Base-by-base conservation (phyloP, 2,888 invertebrate species). In the Caenorhabditis doughertyi region DNA sequence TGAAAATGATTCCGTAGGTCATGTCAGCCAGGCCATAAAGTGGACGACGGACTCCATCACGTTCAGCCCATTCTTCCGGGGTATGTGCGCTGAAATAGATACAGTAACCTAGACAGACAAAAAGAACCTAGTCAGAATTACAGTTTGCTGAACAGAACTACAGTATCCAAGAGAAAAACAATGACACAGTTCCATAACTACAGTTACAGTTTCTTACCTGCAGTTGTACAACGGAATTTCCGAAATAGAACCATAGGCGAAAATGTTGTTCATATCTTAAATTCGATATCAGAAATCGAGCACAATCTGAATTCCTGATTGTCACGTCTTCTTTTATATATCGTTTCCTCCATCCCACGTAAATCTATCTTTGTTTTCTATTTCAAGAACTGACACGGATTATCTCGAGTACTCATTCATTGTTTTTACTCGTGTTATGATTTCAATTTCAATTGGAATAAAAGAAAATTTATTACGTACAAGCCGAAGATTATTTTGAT, bases 241-340 rank as follows among this genome's bases (percentile, higher is more conserved):
- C 16, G 32, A 42, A 13, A 80, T 68, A 16, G 72, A 73, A 8
- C 79, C 72, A 25, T 65, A 80, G 16, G 56, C 25, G 49, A 80
- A 65, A 29, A 80, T 80, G 21, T 73, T 73, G 51, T 80, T 65
- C 79, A 80, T 79, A 11, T n/a, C n/a, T n/a, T n/a, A n/a, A n/a
- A n/a, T 23, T 25, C 5, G 39, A 39, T 4, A 13, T 42, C 3
- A 8, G 11, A 42, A 42, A 13, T 42, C 16, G 42, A 16, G 35
- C 35, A 35, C 35, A 35, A 42, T 11, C 42, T 13, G 42, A 42
- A 42, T 42, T 42, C 13, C 42, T 13, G 42, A 13, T 18, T 18
- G n/a, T 47, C 18, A n/a, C n/a, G n/a, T 18, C 44, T 18, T 47
- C 18, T 47, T 47, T 18, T 47, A 47, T 47, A 13, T 47, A 18